These are phyloP conservation scores for Tenodera sinensis DNA, from an alignment of 2,888 invertebrate genomes.

Conservation along the genomic window DNA sequence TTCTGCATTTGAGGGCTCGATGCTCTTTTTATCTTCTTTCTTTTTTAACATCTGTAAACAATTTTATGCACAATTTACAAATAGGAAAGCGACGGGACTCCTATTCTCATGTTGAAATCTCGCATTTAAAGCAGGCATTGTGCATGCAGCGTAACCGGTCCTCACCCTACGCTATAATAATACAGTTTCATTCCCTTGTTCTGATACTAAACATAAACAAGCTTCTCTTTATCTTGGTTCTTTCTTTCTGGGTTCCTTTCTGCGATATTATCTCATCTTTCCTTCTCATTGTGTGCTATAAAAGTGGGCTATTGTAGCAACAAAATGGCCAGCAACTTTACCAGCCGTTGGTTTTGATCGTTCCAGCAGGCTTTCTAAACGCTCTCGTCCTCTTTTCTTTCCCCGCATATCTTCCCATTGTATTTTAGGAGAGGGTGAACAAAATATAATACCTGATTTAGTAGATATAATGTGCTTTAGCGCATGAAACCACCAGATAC, in stretches of 20 bases:
- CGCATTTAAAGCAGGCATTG: background rate
- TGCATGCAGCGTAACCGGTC: background rate
- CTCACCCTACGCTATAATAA: background rate
- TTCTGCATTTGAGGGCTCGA: background rate
- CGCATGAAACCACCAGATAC: background rate
- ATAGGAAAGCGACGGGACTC: background rate
- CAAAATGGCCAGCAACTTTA: background rate
- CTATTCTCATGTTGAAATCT: background rate
- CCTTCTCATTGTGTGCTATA: background rate
- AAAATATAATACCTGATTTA: background rate
- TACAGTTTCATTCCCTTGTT: background rate
- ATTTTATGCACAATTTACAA: constrained; percentile 20
- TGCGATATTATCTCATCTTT: background rate
- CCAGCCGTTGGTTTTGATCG: background rate
- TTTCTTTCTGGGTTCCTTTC: background rate
- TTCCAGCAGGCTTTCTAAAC: background rate
- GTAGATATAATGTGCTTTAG: background rate
- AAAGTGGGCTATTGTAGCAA: background rate
- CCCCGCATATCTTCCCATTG: background rate
- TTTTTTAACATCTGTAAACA: background rate
- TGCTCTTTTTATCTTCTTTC: background rate
- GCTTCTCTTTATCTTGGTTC: background rate
- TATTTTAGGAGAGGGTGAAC: background rate
- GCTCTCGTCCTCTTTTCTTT: background rate
- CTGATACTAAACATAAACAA: background rate